phyloP scores from a whole-genome alignment of 1,140 invertebrate genomes.

The Ylistrum balloti region DNA sequence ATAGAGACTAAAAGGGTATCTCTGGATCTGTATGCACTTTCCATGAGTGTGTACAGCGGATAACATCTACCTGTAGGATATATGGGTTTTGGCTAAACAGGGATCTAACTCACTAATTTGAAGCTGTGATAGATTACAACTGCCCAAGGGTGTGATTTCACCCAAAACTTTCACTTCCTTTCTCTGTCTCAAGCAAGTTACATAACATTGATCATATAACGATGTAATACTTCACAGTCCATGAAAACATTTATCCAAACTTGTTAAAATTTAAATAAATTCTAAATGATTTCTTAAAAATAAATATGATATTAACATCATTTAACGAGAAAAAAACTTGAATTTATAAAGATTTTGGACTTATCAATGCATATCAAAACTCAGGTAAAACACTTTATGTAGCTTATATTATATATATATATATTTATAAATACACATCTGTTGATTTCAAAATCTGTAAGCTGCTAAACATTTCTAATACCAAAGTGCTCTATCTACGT shows the following conservation, averaged over 20 bases:
- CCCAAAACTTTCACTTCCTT: constrained; percentile 4
- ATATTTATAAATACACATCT: no score
- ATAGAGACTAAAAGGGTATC: not conserved
- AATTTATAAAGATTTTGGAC: no score
- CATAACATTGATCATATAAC: not conserved
- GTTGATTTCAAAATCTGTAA: no score
- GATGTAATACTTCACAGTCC: not conserved
- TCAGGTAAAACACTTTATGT: no score
- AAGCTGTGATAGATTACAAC: constrained; percentile 8
- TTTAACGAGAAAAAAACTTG: no score
- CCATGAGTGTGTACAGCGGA: not conserved
- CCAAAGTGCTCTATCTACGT: no score
- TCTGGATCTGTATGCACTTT: not conserved
- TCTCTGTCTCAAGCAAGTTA: not conserved
- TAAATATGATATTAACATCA: no score
- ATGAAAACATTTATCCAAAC: not conserved
- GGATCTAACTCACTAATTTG: constrained; percentile 32
- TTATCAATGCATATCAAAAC: no score
- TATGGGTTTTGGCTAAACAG: not conserved
- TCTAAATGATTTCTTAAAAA: no score
- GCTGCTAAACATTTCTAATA: no score
- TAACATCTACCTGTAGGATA: not conserved
- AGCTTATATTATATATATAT: no score
- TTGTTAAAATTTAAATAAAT: no score
- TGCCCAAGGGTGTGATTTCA: not conserved